Evolutionary conservation across 2,888 invertebrate genomes (phyloP).

Genomic region (Meta bourneti): DNA sequence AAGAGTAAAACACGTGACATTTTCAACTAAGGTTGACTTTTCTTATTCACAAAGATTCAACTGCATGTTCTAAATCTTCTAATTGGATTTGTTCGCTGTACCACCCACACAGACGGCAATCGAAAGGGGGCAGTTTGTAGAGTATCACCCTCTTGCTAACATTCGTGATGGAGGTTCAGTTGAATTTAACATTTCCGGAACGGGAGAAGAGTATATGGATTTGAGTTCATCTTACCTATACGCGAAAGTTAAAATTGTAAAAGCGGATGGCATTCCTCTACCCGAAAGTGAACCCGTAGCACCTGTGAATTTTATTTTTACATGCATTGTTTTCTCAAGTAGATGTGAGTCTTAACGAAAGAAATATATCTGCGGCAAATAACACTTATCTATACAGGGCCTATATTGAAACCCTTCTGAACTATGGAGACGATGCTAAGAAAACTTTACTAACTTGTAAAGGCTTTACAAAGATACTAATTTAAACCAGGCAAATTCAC

Average conservation of each 20-base stretch:
- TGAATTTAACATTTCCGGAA: slow-evolving; percentile 3
- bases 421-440: not conserved
- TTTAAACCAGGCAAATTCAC: no score
- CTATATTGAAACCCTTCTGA: not conserved
- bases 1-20: slow-evolving; percentile 13
- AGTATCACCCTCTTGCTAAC: no score
- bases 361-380: not conserved
- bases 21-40: slow-evolving; percentile 13
- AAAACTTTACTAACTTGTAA: not conserved
- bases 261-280: no score
- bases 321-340: not conserved
- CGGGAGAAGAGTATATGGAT: slow-evolving; percentile 51
- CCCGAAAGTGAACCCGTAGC: no score
- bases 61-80: not conserved
- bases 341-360: not conserved
- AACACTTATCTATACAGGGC: no score
- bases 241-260: no score
- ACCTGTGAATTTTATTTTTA: no score
- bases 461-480: not conserved
- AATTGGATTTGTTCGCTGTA: slow-evolving; percentile 27
- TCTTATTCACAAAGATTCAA: slow-evolving; percentile 24
- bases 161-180: no score
- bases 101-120: slow-evolving; percentile 30
- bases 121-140: slow-evolving; percentile 52
- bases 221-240: slow-evolving; percentile 14